These are phyloP conservation scores for Cyphomyrus plagiostoma DNA, from an alignment of 2,113 vertebrate genomes.

Conservation along the genomic window DNA sequence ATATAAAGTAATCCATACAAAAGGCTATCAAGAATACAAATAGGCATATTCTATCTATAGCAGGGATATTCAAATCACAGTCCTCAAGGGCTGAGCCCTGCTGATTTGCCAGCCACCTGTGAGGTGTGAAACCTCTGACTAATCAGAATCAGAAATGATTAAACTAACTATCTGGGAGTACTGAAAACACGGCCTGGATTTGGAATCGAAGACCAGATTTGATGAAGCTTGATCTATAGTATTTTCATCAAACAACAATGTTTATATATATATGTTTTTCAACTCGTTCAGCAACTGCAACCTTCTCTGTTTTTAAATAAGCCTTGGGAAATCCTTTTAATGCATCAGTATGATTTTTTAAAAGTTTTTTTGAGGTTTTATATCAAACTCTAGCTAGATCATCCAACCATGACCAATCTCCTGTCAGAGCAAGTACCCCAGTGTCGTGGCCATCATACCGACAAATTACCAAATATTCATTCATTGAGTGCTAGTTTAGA, in stretches of 20 bases:
- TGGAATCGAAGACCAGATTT: not conserved
- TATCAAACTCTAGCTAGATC: not conserved
- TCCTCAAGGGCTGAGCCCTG: not conserved
- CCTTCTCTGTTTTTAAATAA: not conserved
- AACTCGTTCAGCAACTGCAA: not conserved
- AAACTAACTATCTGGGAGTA: not conserved
- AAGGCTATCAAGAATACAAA: not conserved
- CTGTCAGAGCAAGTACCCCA: not conserved
- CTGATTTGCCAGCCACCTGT: not conserved
- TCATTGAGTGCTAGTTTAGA: not conserved
- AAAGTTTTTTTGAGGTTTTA: not conserved
- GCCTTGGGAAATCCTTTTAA: not conserved
- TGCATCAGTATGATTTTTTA: not conserved
- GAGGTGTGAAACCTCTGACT: no score
- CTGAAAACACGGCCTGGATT: not conserved
- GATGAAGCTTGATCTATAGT: not conserved
- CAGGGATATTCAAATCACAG: no score
- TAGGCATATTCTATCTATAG: no score
- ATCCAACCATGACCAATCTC: not conserved
- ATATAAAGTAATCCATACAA: not conserved
- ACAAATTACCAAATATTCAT: not conserved
- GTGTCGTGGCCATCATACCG: not conserved
- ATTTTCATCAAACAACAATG: not conserved
- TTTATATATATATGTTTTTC: not conserved
- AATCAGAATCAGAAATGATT: not conserved